phyloP scores from a whole-genome alignment of 2,888 invertebrate genomes.

The Gymnosoma rotundatum region DNA sequence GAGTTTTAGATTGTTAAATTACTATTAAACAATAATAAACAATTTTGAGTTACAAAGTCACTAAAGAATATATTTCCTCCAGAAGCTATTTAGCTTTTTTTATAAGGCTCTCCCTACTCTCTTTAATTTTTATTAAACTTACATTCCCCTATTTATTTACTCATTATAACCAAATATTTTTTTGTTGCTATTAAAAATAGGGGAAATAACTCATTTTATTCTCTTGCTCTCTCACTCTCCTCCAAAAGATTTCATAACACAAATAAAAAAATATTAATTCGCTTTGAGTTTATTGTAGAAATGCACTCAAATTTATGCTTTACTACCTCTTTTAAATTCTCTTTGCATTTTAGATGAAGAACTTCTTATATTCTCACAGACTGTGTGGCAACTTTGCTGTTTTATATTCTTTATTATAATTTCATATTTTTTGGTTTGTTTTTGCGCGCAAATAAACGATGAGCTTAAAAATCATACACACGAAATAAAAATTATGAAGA shows the following conservation, averaged over 20 bases:
- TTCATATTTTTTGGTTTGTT: slow-evolving; percentile 28
- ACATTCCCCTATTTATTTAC: slow-evolving; percentile 26
- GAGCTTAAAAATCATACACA: slow-evolving; percentile 60
- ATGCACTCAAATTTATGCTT: slow-evolving; percentile 25
- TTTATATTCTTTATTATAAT: slow-evolving; percentile 24
- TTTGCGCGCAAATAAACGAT: slow-evolving; percentile 41
- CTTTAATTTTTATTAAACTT: no score
- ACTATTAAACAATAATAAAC: no score
- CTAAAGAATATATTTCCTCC: background rate
- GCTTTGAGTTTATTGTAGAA: slow-evolving; percentile 45
- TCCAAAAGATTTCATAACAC: background rate
- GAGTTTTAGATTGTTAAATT: no score
- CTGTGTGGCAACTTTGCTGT: slow-evolving; percentile 72
- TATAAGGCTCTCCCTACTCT: slow-evolving; percentile 27
- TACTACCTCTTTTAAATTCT: background rate
- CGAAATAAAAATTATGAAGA: slow-evolving; percentile 76
- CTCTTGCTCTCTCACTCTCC: background rate
- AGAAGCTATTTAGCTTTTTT: background rate
- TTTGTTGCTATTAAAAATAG: slow-evolving; percentile 32
- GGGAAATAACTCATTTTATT: slow-evolving; percentile 50
- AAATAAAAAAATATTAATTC: slow-evolving; percentile 23
- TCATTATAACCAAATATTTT: background rate
- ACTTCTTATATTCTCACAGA: slow-evolving; percentile 62
- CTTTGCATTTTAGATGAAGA: slow-evolving; percentile 32
- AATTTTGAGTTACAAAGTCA: no score